Base-by-base conservation (phyloP, 1,140 invertebrate genomes). In the Solenopsis fugax region DNA sequence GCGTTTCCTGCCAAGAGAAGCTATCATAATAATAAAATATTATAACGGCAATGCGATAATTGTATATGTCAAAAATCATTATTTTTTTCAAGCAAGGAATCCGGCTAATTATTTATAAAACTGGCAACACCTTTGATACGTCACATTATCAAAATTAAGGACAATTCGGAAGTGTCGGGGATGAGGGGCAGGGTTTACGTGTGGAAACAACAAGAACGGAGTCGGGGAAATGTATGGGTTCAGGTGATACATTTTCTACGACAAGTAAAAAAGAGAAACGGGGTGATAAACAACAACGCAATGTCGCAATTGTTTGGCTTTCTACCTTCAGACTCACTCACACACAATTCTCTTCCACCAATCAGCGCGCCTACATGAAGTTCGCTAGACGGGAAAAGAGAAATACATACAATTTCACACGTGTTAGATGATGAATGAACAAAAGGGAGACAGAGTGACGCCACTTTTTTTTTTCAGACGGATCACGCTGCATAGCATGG, bases 341-440 rank as follows among this genome's bases (percentile, higher is more conserved):
- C 93, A 95, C 94, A 95, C 92, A 95, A 94, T 95, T 93, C 90
- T 95, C 92, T 95, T 95, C 96, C 96, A 96, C 96, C 93, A 94
- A 95, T 94, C 94, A 93, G 94, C 94, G 93, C 93, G 94, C 94
- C 96, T 97, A 97, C 96, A 97, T 96, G 96, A 97, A 96, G 96
- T 97, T 97, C 95, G 96, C 97, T 97, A 96, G 93, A 96, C 92
- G 94, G 87, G 93, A 92, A 92, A 95, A 94, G 91, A 94, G 90
- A 95, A 94, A 95, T 88, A 95, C 87, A 94, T 87, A 95, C 92
- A 94, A 94, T 82, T 80, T 92, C 87, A 95, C 90, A 93, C 91
- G 91, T 56, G 77, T 94, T 94, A 94, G 87, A 94, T 88, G 72
- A 89, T 86, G 77, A 86, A 87, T 73, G 76, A 45, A 50, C 67